Evolutionary conservation across 2,888 invertebrate genomes (phyloP).

Genomic region (Nymphalis polychloros): DNA sequence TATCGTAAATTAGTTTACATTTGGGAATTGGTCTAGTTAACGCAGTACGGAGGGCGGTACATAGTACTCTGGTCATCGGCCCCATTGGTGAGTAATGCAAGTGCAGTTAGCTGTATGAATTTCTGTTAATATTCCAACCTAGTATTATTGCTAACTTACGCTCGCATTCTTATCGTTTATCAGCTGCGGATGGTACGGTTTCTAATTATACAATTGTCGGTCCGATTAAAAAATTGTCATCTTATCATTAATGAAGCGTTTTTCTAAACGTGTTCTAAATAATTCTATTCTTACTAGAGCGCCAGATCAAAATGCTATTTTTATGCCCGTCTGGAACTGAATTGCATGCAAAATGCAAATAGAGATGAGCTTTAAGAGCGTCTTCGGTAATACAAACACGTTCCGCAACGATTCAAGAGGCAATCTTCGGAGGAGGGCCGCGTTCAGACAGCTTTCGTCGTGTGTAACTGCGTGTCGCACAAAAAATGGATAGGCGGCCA

Average conservation of each 20-base stretch:
- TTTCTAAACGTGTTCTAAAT: background rate
- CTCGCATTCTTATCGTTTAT: constrained; percentile 52
- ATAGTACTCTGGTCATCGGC: constrained; percentile 76
- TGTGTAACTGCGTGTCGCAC: constrained; percentile 70
- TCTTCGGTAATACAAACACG: constrained; percentile 65
- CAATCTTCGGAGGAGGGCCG: constrained; percentile 70
- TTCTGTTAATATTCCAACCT: constrained; percentile 77
- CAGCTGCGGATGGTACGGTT: constrained; percentile 27
- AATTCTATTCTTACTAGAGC: background rate
- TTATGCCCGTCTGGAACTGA: constrained; percentile 36
- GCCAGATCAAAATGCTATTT: background rate
- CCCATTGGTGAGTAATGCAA: constrained; percentile 77
- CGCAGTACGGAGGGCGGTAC: constrained; percentile 49
- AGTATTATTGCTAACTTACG: constrained; percentile 70
- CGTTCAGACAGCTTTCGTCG: constrained; percentile 73
- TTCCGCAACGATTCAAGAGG: constrained; percentile 70
- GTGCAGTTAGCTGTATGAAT: constrained; percentile 76
- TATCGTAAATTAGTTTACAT: constrained; percentile 49
- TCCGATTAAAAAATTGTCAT: background rate
- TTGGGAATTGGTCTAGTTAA: constrained; percentile 51
- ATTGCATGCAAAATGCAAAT: constrained; percentile 47
- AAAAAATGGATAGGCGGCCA: constrained; percentile 78
- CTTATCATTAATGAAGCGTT: background rate
- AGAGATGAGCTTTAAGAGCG: constrained; percentile 51
- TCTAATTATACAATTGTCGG: constrained; percentile 8